A percentile compares a stretch with the other conserved stretches of the same genome.
Conservation (phyloP, 1,140 invertebrate species). For the Lasioglossum baleicum region DNA sequence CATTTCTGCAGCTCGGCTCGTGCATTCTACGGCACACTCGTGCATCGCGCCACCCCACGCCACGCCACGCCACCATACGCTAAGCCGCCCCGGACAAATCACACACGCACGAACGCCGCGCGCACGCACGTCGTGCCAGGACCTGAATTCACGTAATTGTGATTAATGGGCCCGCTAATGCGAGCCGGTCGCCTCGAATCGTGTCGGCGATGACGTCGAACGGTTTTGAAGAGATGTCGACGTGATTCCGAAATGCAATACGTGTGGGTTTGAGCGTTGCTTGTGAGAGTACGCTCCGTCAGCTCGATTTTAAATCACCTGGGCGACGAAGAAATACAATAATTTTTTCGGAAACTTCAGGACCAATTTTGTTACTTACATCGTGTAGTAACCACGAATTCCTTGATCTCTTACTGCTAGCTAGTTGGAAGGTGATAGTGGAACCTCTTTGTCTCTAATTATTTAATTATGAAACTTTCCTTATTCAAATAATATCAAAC, state of each 20-base stretch:
- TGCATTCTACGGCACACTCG: conserved; percentile 30
- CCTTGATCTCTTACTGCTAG: no score
- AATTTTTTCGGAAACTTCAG: no score
- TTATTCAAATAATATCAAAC: no score
- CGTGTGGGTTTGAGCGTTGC: no score
- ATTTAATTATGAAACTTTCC: no score
- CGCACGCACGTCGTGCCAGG: conserved; percentile 44
- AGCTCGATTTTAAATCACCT: no score
- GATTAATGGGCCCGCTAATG: conserved; percentile 75
- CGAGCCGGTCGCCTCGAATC: conserved; percentile 60
- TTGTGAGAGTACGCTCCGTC: no score
- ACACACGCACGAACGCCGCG: conserved; percentile 9
- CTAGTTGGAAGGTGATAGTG: no score
- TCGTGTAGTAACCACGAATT: no score
- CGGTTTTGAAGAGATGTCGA: conserved; percentile 57
- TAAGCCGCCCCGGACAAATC: conserved; percentile 4
- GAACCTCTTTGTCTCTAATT: no score
- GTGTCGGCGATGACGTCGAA: conserved; percentile 66
- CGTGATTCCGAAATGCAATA: conserved; percentile 48
- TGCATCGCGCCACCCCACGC: conserved; percentile 13
- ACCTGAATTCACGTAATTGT: conserved; percentile 77
- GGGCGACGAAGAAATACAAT: no score
- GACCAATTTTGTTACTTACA: no score
- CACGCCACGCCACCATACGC: conserved; percentile 21
- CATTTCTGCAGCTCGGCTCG: conserved; percentile 50